A percentile compares a stretch with the other conserved stretches of the same genome.
These are phyloP conservation scores for Saccostrea glomerata DNA, from an alignment of 1,140 invertebrate species.

Conservation along the genomic window DNA sequence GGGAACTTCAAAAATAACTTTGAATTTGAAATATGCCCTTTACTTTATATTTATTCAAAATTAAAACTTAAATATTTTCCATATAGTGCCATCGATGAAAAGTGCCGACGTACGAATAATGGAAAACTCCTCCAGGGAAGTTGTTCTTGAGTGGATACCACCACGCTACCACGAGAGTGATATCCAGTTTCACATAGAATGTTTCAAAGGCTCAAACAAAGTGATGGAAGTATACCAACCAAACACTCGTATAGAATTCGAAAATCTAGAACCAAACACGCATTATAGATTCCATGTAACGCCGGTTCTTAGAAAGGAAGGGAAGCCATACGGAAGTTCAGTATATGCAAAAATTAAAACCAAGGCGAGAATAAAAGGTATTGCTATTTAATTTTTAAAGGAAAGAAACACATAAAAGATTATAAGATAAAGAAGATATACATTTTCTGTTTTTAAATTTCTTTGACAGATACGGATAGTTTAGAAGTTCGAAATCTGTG, in stretches of 20 bases:
- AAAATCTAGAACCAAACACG: neutral
- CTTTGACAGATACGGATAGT: neutral
- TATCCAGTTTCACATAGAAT: constrained; percentile 8
- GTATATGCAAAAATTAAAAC: constrained; percentile 11
- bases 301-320: neutral
- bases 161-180: neutral
- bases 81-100: neutral
- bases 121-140: neutral
- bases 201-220: constrained; percentile 17
- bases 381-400: neutral
- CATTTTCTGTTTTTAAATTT: neutral
- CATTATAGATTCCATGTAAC: constrained; percentile 5
- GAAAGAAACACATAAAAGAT: neutral
- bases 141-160: constrained; percentile 9
- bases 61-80: too few relatives aligned
- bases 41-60: too few relatives aligned
- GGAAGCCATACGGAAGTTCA: neutral
- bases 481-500: constrained; percentile 7
- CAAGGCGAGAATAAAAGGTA: neutral
- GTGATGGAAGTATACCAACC: neutral
- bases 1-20: too few relatives aligned
- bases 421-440: neutral
- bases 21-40: too few relatives aligned
- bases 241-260: neutral
- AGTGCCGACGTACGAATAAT: neutral